phyloP scores from a whole-genome alignment of 2,888 invertebrate genomes.

The Phania funesta region DNA sequence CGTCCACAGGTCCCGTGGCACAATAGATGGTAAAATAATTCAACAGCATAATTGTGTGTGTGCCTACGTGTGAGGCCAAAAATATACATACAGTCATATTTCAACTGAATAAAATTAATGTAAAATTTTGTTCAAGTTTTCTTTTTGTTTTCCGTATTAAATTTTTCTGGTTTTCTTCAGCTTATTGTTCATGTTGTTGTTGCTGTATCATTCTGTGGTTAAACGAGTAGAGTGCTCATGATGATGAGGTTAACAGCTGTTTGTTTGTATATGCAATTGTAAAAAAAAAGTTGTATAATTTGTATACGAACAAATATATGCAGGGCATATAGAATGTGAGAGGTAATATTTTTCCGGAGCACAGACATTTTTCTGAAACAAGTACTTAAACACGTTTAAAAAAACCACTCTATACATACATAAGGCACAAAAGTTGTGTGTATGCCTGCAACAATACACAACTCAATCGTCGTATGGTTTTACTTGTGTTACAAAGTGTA shows the following conservation, averaged over 20 bases:
- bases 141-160: constrained; percentile 14
- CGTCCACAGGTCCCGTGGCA: constrained; percentile 63
- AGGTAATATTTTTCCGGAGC: constrained; percentile 3
- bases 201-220: constrained; percentile 56
- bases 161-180: not conserved
- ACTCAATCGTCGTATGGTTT: constrained; percentile 51
- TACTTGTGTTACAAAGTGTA: constrained; percentile 36
- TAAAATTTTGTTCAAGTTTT: constrained; percentile 54
- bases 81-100: constrained; percentile 63
- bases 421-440: not conserved
- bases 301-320: constrained; percentile 34
- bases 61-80: not conserved
- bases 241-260: constrained; percentile 47
- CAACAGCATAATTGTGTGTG: constrained; percentile 1
- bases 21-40: constrained; percentile 53
- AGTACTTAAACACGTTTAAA: constrained; percentile 65
- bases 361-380: constrained; percentile 56
- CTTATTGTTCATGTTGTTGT: constrained; percentile 21
- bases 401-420: constrained; percentile 60
- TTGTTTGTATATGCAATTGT: constrained; percentile 25
- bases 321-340: not conserved
- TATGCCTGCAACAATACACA: constrained; percentile 30
- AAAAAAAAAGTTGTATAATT: constrained; percentile 31
- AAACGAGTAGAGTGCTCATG: constrained; percentile 52
- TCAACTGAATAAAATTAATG: constrained; percentile 62